These are phyloP conservation scores for Castor canadensis DNA, from an alignment of 2,113 vertebrate species.

Conservation along the genomic window DNA sequence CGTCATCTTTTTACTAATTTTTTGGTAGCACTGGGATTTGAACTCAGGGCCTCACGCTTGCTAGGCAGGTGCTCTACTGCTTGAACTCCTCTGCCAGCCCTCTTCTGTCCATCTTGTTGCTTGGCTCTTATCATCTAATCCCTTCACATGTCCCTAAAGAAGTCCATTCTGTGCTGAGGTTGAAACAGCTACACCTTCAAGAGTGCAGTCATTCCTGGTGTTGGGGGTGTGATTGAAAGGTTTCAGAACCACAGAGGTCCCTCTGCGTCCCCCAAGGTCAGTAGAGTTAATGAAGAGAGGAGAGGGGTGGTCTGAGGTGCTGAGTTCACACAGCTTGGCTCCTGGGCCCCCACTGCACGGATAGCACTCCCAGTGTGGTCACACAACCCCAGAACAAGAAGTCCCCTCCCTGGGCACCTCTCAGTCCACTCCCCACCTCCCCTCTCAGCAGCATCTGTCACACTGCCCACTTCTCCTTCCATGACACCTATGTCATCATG, in stretches of 20 bases:
- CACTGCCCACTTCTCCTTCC: neutral
- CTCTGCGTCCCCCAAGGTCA: neutral
- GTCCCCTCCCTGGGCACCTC: no score
- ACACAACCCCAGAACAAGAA: neutral
- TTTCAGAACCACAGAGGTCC: neutral
- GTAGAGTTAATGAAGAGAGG: neutral
- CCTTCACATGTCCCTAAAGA: neutral
- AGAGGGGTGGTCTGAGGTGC: neutral
- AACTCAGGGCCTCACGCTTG: no score
- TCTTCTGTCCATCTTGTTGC: neutral
- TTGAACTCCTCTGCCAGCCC: no score
- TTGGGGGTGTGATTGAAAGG: neutral
- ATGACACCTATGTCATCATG: fast-evolving
- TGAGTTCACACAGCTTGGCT: neutral
- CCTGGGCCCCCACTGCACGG: neutral
- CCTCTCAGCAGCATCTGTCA: neutral
- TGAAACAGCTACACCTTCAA: neutral
- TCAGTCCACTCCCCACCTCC: neutral
- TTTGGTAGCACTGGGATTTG: no score
- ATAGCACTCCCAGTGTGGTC: neutral
- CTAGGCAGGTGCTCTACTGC: no score
- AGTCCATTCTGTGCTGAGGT: neutral
- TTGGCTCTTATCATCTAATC: neutral
- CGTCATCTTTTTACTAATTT: no score
- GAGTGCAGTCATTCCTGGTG: neutral